Percentiles rank a stretch among this genome's conserved stretches.
These are phyloP conservation scores for Neelides sp. DNA, from an alignment of 1,140 invertebrate genomes.

Conservation along the genomic window DNA sequence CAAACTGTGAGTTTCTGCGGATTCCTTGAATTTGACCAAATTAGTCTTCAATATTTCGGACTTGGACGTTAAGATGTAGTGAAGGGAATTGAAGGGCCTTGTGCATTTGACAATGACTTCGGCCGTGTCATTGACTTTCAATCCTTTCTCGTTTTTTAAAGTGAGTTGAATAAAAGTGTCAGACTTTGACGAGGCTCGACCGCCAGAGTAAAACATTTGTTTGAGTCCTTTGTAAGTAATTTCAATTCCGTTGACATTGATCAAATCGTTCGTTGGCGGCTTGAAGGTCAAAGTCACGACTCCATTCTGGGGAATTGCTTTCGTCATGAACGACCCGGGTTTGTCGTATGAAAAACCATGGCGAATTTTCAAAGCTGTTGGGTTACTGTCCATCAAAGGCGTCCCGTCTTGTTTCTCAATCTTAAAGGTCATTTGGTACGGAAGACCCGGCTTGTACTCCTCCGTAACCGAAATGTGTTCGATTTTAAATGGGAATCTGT, in stretches of 20 bases:
- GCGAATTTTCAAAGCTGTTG: slow-evolving; percentile 48
- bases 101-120: no score
- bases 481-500: slow-evolving; percentile 67
- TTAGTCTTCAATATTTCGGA: no score
- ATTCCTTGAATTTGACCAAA: no score
- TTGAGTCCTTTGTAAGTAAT: slow-evolving; percentile 33
- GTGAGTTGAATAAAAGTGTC: no score
- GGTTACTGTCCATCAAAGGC: slow-evolving; percentile 46
- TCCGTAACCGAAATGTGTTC: slow-evolving; percentile 64
- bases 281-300: slow-evolving; percentile 55
- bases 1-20: no score
- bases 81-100: no score
- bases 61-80: no score
- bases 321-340: slow-evolving; percentile 45
- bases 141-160: no score
- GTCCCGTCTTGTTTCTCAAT: slow-evolving; percentile 57
- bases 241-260: slow-evolving; percentile 45
- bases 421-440: slow-evolving; percentile 42
- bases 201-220: slow-evolving; percentile 13
- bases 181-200: no score
- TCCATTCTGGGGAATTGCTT: slow-evolving; percentile 51
- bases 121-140: no score
- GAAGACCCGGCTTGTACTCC: slow-evolving; percentile 70
- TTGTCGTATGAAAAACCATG: slow-evolving; percentile 53
- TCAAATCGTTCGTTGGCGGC: slow-evolving; percentile 46